Percentiles rank a stretch among this genome's conserved stretches.
Evolutionary conservation across 2,113 vertebrate species (phyloP).

Genomic region (Etia nguti): DNA sequence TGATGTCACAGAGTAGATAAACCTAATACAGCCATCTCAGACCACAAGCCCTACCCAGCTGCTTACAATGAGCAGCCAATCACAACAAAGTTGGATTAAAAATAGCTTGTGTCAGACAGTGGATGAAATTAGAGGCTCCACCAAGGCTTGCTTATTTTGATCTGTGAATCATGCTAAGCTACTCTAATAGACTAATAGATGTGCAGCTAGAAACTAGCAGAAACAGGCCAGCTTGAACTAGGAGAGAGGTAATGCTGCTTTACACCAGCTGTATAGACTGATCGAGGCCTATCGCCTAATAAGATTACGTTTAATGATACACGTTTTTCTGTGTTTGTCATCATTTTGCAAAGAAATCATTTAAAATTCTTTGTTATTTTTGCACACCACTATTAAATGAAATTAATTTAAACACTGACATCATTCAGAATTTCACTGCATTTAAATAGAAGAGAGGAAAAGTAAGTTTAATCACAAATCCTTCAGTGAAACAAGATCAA

Average conservation of each 20-base stretch:
- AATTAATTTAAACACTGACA: background rate
- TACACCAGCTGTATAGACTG: background rate
- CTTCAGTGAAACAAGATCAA: background rate
- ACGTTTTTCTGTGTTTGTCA: background rate
- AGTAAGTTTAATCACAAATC: background rate
- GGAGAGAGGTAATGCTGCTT: background rate
- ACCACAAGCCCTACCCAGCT: background rate
- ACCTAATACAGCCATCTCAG: background rate
- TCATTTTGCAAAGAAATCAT: background rate
- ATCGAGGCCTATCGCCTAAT: background rate
- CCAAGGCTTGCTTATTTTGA: background rate
- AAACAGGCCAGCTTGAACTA: background rate
- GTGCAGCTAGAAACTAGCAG: background rate
- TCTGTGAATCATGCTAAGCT: background rate
- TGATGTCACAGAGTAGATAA: background rate
- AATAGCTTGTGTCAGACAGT: background rate
- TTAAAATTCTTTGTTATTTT: background rate
- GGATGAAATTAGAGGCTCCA: background rate
- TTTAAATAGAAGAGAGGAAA: background rate
- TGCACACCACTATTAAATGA: background rate
- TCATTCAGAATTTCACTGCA: background rate
- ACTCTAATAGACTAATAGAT: background rate
- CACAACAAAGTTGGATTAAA: background rate
- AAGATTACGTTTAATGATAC: background rate
- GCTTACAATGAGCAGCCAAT: background rate